Conservation (phyloP, 1,140 invertebrate genomes). For the Hyposmocoma kahamanoa region DNA sequence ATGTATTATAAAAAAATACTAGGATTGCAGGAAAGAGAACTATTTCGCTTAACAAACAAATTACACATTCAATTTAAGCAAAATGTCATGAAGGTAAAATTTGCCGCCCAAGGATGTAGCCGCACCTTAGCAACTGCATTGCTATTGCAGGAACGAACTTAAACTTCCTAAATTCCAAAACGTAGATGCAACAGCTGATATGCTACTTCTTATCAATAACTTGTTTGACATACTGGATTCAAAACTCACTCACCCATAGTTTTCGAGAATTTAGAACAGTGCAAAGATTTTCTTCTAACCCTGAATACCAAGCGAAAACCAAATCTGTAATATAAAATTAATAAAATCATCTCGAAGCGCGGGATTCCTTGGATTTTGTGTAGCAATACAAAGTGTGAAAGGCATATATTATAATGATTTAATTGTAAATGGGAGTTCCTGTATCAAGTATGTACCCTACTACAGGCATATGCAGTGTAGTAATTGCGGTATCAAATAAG, state of each 20-base stretch:
- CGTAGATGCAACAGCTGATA: neutral
- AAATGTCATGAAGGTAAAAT: neutral
- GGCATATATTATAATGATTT: neutral
- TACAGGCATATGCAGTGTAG: too few species aligned
- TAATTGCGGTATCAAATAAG: too few species aligned
- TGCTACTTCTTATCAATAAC: neutral
- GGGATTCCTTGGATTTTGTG: neutral
- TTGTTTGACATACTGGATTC: neutral
- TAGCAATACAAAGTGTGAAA: constrained; percentile 3
- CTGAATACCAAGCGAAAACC: neutral
- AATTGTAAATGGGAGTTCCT: neutral
- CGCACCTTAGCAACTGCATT: neutral
- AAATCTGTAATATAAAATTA: neutral
- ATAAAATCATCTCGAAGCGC: neutral
- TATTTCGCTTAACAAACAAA: neutral
- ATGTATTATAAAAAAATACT: neutral
- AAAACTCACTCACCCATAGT: neutral
- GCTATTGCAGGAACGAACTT: neutral
- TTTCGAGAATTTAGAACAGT: neutral
- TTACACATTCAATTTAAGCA: neutral
- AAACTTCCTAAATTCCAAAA: neutral
- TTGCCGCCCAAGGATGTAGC: neutral
- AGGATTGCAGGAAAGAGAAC: neutral
- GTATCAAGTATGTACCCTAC: neutral
- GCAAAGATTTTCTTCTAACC: neutral